Conservation (phyloP, 2,113 vertebrate genomes). For the Bungarus multicinctus region DNA sequence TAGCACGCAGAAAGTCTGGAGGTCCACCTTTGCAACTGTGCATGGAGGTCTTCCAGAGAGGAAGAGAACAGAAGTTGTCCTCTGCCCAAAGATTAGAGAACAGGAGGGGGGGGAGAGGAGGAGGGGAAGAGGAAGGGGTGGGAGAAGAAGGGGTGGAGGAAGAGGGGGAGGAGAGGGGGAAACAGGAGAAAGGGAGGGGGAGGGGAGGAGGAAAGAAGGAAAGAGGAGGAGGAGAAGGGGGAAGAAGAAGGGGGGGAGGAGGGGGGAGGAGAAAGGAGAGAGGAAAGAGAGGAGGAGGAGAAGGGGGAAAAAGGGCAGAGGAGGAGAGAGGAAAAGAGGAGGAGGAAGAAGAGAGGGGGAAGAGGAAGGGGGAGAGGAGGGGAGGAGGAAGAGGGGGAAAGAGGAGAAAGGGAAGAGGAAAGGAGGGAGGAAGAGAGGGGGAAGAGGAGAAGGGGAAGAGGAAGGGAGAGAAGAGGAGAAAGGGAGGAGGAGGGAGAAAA, state of each 20-base stretch:
- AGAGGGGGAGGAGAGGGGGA: neutral
- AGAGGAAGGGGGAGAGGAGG: no score
- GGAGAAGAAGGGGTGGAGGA: no score
- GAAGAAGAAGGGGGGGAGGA: no score
- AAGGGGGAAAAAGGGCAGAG: no score
- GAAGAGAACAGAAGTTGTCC: neutral
- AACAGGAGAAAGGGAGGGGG: fast-evolving
- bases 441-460: no score
- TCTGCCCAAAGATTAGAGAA: neutral
- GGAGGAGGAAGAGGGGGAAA: no score
- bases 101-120: neutral
- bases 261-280: fast-evolving
- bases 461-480: no score
- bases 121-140: no score
- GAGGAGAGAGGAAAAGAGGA: no score
- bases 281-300: fast-evolving
- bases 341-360: no score
- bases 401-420: no score
- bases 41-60: neutral
- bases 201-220: fast-evolving
- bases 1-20: neutral
- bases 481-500: fast-evolving
- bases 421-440: no score
- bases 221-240: fast-evolving
- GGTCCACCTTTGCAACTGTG: neutral